Conservation (phyloP, 2,888 invertebrate species). For the Dasypogon diadema region DNA sequence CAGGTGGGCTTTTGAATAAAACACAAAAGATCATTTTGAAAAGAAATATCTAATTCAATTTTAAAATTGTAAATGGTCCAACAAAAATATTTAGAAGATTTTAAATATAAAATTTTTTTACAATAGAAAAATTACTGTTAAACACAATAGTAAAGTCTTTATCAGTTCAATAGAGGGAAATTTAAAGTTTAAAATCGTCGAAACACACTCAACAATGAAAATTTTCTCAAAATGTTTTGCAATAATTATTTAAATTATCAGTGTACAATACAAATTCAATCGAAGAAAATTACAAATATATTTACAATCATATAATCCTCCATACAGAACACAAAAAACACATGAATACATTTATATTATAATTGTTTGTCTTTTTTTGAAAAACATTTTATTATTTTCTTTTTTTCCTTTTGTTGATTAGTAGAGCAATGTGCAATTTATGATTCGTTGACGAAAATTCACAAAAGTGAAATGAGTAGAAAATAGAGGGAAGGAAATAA, state of each 20-base stretch:
- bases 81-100: slow-evolving; percentile 44
- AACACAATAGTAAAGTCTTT: slow-evolving; percentile 29
- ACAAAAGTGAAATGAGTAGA: not conserved
- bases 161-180: slow-evolving; percentile 36
- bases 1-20: not conserved
- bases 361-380: not conserved
- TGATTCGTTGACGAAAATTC: not conserved
- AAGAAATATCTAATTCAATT: slow-evolving; percentile 18
- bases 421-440: not conserved
- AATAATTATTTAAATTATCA: too few relatives aligned
- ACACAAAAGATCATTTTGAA: slow-evolving; percentile 4
- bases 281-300: not conserved
- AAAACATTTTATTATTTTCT: too few relatives aligned
- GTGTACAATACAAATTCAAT: too few relatives aligned
- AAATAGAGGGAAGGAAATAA: not conserved
- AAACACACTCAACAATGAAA: not conserved
- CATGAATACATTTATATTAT: not conserved
- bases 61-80: slow-evolving; percentile 40
- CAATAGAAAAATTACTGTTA: slow-evolving; percentile 35
- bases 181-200: not conserved
- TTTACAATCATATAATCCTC: too few relatives aligned
- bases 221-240: not conserved
- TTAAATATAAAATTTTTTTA: slow-evolving; percentile 44
- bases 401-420: too few relatives aligned
- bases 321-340: not conserved